These are phyloP conservation scores for Itoplectis maculator DNA, from an alignment of 2,888 invertebrate genomes.

Conservation along the genomic window DNA sequence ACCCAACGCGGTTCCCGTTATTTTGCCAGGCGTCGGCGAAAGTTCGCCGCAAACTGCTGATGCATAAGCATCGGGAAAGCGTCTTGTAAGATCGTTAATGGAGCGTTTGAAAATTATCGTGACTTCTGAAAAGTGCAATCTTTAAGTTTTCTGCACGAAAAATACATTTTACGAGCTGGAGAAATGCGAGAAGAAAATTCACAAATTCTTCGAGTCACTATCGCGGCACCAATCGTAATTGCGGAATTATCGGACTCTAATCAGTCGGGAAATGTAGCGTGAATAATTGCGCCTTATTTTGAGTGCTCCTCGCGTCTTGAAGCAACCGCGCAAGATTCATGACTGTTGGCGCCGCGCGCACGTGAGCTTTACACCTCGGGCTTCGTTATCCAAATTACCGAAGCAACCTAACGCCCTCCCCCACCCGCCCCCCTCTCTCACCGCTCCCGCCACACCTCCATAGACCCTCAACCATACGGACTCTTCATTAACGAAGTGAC, in stretches of 20 bases:
- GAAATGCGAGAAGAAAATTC: not conserved
- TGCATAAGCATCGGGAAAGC: too few relatives aligned
- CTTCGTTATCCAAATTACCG: conserved; percentile 73
- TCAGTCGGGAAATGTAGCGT: not conserved
- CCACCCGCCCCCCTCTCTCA: not conserved
- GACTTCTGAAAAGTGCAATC: too few relatives aligned
- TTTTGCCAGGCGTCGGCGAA: too few relatives aligned
- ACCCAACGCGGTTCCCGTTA: too few relatives aligned
- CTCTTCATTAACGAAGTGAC: conserved; percentile 60
- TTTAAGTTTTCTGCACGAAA: too few relatives aligned
- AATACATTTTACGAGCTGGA: not conserved
- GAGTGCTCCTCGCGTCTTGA: not conserved
- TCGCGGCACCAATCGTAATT: not conserved
- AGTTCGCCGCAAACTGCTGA: too few relatives aligned
- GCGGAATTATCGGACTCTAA: not conserved
- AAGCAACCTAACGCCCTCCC: conserved; percentile 54
- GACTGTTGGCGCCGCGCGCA: not conserved
- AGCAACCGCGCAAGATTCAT: conserved; percentile 12
- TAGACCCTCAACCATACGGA: not conserved
- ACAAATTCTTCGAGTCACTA: not conserved
- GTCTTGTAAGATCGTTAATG: too few relatives aligned
- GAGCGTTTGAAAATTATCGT: too few relatives aligned
- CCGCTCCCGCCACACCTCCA: too few relatives aligned
- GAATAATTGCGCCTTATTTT: not conserved
- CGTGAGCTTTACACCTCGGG: conserved; percentile 36